Conservation (phyloP, 1,140 invertebrate genomes). For the Littorina saxatilis region DNA sequence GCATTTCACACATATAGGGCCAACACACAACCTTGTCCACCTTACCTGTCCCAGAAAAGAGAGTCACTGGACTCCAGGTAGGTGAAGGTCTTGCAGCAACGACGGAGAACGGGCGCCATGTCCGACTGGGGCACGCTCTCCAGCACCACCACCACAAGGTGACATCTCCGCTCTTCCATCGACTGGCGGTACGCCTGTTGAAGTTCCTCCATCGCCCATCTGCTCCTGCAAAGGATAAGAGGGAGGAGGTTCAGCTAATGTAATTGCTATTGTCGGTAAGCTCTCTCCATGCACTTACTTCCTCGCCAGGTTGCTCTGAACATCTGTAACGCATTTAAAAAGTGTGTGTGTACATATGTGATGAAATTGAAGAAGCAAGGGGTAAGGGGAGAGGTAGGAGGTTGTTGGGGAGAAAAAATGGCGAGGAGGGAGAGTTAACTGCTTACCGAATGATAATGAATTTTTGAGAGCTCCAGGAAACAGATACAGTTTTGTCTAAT, state of each 20-base stretch:
- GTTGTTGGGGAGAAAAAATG: background rate
- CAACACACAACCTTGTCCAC: background rate
- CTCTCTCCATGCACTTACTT: constrained; percentile 91
- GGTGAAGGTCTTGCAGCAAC: constrained; percentile 95
- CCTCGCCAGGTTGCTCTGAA: constrained; percentile 92
- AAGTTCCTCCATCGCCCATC: constrained; percentile 95
- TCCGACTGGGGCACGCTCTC: constrained; percentile 77
- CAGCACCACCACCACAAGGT: constrained; percentile 61
- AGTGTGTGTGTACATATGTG: no score
- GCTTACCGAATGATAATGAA: no score
- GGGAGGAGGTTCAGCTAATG: no score
- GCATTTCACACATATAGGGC: background rate
- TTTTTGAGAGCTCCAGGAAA: no score
- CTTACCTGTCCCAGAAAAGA: constrained; percentile 60
- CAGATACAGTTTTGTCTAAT: no score
- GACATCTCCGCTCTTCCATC: constrained; percentile 56
- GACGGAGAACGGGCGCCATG: constrained; percentile 91
- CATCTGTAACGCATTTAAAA: no score
- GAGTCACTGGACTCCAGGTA: constrained; percentile 79
- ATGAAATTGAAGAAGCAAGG: no score
- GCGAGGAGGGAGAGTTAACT: background rate
- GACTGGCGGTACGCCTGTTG: constrained; percentile 66
- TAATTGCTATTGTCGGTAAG: no score
- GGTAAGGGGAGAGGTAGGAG: constrained; percentile 2
- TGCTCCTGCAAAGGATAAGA: constrained; percentile 79